Evolutionary conservation across 2,888 invertebrate genomes (phyloP), one percentile per base, ranked within the genome.

Genomic region (Liodrosophila aerea): DNA sequence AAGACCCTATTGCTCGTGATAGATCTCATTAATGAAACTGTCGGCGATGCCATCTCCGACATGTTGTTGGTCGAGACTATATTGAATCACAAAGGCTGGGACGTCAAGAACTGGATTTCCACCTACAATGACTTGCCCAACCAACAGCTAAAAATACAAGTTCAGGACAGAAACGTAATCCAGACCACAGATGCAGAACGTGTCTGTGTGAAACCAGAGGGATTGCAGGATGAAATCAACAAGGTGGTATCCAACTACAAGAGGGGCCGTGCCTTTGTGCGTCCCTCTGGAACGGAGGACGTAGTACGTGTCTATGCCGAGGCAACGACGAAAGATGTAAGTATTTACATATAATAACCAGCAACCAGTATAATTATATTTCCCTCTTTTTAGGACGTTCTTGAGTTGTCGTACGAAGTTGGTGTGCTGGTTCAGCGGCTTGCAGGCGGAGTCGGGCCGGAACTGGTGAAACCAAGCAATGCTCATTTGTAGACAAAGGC

Each of bases 281-380:
- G 98, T 41, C 95, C 99, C 0, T 99, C 99, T 0, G 99, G 99
- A 7, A 99, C 99, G 0, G 99, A 99, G 91, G 98, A 99, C 89
- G 92, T 98, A 8, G 95, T 99, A 1, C 92, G 99, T 64, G 95
- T 99, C 0, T 99, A 99, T 90, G 97, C 98, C 0, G 99, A 99
- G 90, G 97, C 97, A 1, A 93, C 94, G 16, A 94, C 95, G 3
- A 92, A 93, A 84, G 91, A 92, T 85, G 93, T 94, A 68, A 45
- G 36, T 45, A 0, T 2, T 8, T 13, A 16, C 16, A 2, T 5
- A n/a, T 2, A 0, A 2, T 4, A 1, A 37, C 5, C 13, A 15
- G 9, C 5, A 37, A 18, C n/a, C n/a, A 4, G 2, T n/a, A 27
- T n/a, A 7, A 30, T 30, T 9, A 40, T 45, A 2, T 45, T 22